These are phyloP conservation scores for Xanthorhoe spadicearia DNA, from an alignment of 2,888 invertebrate genomes.

Conservation along the genomic window DNA sequence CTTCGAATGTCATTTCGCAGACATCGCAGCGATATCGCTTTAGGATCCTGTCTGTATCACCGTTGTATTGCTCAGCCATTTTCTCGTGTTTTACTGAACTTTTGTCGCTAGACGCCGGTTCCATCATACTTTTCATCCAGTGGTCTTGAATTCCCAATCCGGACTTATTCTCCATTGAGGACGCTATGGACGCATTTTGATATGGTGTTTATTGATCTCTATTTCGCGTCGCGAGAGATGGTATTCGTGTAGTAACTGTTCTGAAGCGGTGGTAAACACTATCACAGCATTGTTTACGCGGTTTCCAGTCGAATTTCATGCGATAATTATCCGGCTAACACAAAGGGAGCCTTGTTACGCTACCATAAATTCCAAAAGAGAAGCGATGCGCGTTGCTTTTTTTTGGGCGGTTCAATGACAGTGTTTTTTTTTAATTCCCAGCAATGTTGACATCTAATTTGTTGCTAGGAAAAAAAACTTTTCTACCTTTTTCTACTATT, in stretches of 20 bases:
- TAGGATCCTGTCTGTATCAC: slow-evolving; percentile 70
- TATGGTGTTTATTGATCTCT: slow-evolving; percentile 72
- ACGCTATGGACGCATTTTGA: slow-evolving; percentile 64
- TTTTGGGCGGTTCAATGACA: slow-evolving; percentile 79
- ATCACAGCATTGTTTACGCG: slow-evolving; percentile 76
- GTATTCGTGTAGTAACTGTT: slow-evolving; percentile 53
- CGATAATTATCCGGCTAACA: slow-evolving; percentile 67
- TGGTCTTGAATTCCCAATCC: slow-evolving; percentile 75
- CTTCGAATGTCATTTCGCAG: slow-evolving; percentile 77
- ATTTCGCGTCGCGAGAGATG: slow-evolving; percentile 49
- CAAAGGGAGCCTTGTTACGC: slow-evolving; percentile 84
- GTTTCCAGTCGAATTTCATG: slow-evolving; percentile 70
- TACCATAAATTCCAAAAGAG: slow-evolving; percentile 85
- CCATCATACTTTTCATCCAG: slow-evolving; percentile 83
- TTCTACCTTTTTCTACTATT: slow-evolving; percentile 16
- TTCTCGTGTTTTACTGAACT: slow-evolving; percentile 78
- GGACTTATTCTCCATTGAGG: slow-evolving; percentile 77
- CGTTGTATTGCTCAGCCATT: slow-evolving; percentile 75
- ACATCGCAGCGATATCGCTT: slow-evolving; percentile 75
- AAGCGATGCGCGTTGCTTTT: slow-evolving; percentile 82
- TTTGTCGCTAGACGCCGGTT: slow-evolving; percentile 76
- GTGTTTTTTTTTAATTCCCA: slow-evolving; percentile 63
- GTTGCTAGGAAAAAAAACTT: slow-evolving; percentile 58
- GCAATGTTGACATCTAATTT: slow-evolving; percentile 57
- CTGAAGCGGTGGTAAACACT: slow-evolving; percentile 47